These are phyloP conservation scores for Eucriotettix oculatus DNA, from an alignment of 2,888 invertebrate genomes.

Conservation along the genomic window DNA sequence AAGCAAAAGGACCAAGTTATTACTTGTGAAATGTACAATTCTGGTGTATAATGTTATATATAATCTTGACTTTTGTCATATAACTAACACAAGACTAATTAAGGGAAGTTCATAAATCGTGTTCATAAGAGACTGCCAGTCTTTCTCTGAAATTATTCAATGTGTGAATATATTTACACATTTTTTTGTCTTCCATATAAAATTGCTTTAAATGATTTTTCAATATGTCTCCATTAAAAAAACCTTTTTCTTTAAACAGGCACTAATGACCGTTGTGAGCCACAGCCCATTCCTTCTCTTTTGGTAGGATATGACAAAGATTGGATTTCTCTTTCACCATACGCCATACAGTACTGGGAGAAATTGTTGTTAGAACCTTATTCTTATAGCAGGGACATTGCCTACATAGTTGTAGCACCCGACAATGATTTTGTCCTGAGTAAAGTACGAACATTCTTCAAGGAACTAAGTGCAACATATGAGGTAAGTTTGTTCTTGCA, in stretches of 20 bases:
- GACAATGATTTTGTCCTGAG: slow-evolving; percentile 71
- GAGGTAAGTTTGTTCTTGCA: slow-evolving; percentile 36
- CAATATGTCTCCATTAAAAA: no score
- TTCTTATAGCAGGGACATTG: slow-evolving; percentile 85
- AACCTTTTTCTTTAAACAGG: slow-evolving; percentile 24
- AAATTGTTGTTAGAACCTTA: slow-evolving; percentile 92
- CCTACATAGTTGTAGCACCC: slow-evolving; percentile 86
- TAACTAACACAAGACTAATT: no score
- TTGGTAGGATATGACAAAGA: slow-evolving; percentile 91
- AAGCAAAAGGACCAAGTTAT: no score
- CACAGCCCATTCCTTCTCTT: slow-evolving; percentile 89
- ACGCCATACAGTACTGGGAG: slow-evolving; percentile 91
- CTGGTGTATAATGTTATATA: no score
- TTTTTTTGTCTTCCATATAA: no score
- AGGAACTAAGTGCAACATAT: slow-evolving; percentile 82
- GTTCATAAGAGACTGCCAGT: no score
- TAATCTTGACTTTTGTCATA: no score
- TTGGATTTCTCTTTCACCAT: slow-evolving; percentile 87
- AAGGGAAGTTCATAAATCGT: no score
- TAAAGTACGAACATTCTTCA: slow-evolving; percentile 73
- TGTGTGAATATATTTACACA: no score
- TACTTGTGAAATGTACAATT: no score
- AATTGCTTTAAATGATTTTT: no score
- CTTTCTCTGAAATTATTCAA: no score
- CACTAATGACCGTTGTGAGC: slow-evolving; percentile 89